A percentile compares a stretch with the other conserved stretches of the same genome.
These are phyloP conservation scores for Heliconius congener DNA, from an alignment of 1,140 invertebrate genomes.

Conservation along the genomic window DNA sequence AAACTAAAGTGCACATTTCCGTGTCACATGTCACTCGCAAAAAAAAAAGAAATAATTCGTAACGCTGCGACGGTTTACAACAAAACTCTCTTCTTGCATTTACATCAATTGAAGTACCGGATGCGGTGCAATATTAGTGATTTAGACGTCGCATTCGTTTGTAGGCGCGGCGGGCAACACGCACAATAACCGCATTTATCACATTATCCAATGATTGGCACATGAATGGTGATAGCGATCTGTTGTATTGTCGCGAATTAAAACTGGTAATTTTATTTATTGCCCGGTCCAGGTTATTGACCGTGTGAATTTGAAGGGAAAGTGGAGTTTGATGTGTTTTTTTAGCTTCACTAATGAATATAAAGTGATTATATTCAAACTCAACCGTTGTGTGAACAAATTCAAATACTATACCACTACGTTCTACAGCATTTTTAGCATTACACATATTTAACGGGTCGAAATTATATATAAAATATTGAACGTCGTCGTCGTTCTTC, in stretches of 20 bases:
- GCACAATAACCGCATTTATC: background rate
- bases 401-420: too few species aligned
- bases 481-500: too few species aligned
- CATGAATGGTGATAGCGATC: background rate
- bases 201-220: background rate
- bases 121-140: constrained; percentile 3
- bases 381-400: too few species aligned
- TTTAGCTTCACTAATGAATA: too few species aligned
- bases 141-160: background rate
- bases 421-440: too few species aligned
- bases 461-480: too few species aligned
- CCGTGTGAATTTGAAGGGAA: background rate
- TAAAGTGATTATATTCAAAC: too few species aligned
- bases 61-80: background rate
- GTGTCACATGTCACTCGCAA: background rate
- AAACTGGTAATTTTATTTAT: background rate
- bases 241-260: background rate
- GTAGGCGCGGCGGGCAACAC: background rate
- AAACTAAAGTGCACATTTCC: background rate
- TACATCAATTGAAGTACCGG: background rate
- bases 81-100: background rate
- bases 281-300: background rate
- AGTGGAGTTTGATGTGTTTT: too few species aligned
- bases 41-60: background rate
- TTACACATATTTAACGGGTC: too few species aligned